Evolutionary conservation across 2,797 vertebrate genomes (phyloP).

Genomic region (Bradypus variegatus): DNA sequence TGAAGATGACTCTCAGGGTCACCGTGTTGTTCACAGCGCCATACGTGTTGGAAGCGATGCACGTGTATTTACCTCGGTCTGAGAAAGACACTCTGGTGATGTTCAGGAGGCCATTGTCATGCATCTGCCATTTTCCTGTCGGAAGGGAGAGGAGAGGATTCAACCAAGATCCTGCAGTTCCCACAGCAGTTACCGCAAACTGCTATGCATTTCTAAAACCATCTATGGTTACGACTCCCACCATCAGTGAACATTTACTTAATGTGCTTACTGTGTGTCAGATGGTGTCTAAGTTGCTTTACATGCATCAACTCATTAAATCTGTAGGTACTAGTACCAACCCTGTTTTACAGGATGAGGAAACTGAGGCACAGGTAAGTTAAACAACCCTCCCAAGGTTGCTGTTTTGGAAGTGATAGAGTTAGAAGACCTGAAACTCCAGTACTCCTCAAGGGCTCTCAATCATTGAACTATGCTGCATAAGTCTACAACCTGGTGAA

Average conservation of each 20-base stretch:
- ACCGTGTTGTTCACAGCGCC: constrained; percentile 91
- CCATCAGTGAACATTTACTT: not conserved
- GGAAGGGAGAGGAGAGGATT: constrained; percentile 63
- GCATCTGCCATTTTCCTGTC: constrained; percentile 87
- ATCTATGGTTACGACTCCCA: not conserved
- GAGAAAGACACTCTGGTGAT: constrained; percentile 91
- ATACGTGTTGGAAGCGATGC: constrained; percentile 83
- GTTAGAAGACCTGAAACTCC: not conserved
- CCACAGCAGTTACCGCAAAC: not conserved
- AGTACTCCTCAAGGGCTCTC: not conserved
- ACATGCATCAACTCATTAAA: accelerated
- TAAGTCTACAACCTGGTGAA: not conserved
- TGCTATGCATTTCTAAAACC: not conserved
- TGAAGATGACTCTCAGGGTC: constrained; percentile 91
- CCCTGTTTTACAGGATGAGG: not conserved
- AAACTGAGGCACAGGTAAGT: not conserved
- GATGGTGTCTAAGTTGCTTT: not conserved
- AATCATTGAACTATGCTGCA: not conserved
- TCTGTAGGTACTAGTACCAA: not conserved
- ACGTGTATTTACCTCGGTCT: constrained; percentile 96
- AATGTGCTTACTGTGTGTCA: not conserved
- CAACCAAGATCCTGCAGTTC: not conserved
- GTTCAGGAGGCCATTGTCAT: constrained; percentile 85
- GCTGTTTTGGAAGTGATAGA: not conserved
- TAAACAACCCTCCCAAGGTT: not conserved